phyloP scores from a whole-genome alignment of 2,113 vertebrate species.

The Synchiropus splendidus region DNA sequence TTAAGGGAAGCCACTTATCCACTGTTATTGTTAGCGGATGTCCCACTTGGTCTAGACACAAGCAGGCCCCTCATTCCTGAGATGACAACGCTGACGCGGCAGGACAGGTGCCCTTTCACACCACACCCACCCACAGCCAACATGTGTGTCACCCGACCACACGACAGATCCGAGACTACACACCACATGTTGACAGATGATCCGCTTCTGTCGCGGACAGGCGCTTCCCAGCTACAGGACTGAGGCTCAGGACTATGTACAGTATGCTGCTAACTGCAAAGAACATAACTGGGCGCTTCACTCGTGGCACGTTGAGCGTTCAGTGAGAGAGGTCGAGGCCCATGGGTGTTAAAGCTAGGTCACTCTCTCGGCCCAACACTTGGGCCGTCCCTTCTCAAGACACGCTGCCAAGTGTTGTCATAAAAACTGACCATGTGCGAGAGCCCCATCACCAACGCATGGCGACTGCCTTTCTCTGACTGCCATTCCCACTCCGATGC shows the following conservation, averaged over 20 bases:
- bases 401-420: conserved; percentile 22
- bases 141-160: conserved; percentile 8
- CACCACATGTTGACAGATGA: no score
- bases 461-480: conserved; percentile 15
- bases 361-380: conserved; percentile 29
- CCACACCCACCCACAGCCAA: no score
- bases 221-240: no score
- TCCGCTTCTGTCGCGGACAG: no score
- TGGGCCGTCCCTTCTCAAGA: conserved; percentile 16
- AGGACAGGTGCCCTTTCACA: conserved; percentile 48
- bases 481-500: conserved; percentile 15
- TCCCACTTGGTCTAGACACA: conserved; percentile 29
- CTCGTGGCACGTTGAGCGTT: conserved; percentile 28
- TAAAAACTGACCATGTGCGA: conserved; percentile 29
- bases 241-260: no score
- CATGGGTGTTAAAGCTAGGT: conserved; percentile 40
- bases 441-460: conserved; percentile 21
- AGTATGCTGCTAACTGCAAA: conserved; percentile 7
- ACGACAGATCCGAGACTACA: no score
- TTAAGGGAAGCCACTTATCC: conserved; percentile 28
- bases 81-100: conserved; percentile 42
- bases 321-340: conserved; percentile 15
- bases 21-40: conserved; percentile 1
- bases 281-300: not conserved
- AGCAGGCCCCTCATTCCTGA: conserved; percentile 11